These are phyloP conservation scores for Parnassius mnemosyne DNA, from an alignment of 2,888 invertebrate species.

Conservation along the genomic window DNA sequence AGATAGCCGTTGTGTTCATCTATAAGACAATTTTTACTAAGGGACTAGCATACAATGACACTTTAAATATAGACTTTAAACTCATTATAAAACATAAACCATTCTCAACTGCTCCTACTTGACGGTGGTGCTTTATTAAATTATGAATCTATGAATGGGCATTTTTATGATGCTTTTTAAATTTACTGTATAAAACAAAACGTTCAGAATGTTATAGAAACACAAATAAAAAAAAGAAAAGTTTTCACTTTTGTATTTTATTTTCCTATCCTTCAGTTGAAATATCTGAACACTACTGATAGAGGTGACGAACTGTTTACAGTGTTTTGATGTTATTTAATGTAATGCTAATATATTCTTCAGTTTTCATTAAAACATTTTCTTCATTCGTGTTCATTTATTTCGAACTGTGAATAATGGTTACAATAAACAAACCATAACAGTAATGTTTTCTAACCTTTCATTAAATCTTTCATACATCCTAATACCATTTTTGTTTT, in stretches of 20 bases:
- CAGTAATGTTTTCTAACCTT: neutral
- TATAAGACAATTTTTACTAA: constrained; percentile 18
- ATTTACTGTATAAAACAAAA: constrained; percentile 10
- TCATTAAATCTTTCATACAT: neutral
- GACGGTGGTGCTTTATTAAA: constrained; percentile 48
- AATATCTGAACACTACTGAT: constrained; percentile 61
- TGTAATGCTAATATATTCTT: constrained; percentile 47
- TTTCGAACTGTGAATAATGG: constrained; percentile 61
- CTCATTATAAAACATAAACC: neutral
- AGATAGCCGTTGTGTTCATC: constrained; percentile 2
- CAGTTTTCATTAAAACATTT: constrained; percentile 49
- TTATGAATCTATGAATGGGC: neutral
- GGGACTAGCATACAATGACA: neutral
- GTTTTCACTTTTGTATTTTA: constrained; percentile 10
- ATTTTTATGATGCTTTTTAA: constrained; percentile 22
- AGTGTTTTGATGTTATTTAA: constrained; percentile 26
- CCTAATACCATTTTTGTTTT: constrained; percentile 34
- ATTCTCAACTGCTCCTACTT: constrained; percentile 2
- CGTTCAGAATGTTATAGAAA: constrained; percentile 4
- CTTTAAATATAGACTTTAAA: constrained; percentile 1
- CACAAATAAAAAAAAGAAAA: constrained; percentile 19
- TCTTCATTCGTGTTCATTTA: constrained; percentile 61
- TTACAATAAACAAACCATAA: constrained; percentile 31
- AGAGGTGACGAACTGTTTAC: constrained; percentile 49
- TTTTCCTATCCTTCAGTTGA: constrained; percentile 26